Evolutionary conservation across 2,888 invertebrate species (phyloP), one percentile per base, ranked within the genome.

Genomic region (Drosophila suboccidentalis): DNA sequence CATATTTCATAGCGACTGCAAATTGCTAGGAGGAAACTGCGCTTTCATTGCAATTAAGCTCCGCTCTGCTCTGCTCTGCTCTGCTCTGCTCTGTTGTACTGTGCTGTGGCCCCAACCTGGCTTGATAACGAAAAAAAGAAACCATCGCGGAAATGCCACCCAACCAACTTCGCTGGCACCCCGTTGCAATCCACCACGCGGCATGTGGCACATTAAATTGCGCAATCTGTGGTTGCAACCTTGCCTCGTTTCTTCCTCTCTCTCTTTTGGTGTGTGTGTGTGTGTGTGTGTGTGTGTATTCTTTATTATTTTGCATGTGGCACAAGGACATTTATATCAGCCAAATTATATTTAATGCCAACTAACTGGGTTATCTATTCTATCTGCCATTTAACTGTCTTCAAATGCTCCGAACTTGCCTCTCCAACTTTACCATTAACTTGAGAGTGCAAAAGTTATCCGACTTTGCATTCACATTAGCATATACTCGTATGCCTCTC

Each of bases 41-140:
- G 88, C 82, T 83, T 87, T 87, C 82, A 85, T 87, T 87, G 85
- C 82, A 83, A 83, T 83, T 83, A 83, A 83, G 88, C 87, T 72
- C 59, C 63, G 61, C 66, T 58, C 62, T 55, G 61, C 54, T 29
- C 6, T 50, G 46, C 26, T 70, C 59, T 60, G 61, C 66, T 58
- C 62, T 58, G 63, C 54, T 29, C 5, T 58, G 63, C 54, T 29
- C 5, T 50, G 44, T 0, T 22, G 22, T 26, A 5, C 26, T 22
- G 22, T 26, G 26, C 54, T 29, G 29, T 50, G 46, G 9, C 50
- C 65, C 39, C 39, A 22, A 26, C 58, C 39, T 8, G 50, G 69
- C 78, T 72, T 75, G 87, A 87, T 82, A 82, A 87, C 87, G 85
- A 8, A 5, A 82, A 82, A 70, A 71, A 67, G 73, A 66, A 72